Evolutionary conservation across 2,113 vertebrate genomes (phyloP).

Genomic region (Nyctibius bracteatus): DNA sequence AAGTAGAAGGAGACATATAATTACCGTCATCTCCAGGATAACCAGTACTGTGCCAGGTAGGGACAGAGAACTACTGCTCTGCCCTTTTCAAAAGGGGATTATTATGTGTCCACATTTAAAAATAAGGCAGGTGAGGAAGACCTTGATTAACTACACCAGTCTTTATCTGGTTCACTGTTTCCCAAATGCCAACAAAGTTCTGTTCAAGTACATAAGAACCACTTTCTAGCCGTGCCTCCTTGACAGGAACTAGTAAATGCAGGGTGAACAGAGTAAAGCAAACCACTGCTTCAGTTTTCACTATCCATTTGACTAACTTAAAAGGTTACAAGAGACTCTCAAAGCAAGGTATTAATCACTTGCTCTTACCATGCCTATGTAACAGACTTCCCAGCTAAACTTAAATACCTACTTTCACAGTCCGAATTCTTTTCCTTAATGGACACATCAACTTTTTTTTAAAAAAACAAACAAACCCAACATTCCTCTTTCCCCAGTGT

Average conservation of each 20-base stretch:
- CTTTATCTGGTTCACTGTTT: neutral
- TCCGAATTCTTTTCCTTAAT: neutral
- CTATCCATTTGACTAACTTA: neutral
- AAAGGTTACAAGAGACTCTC: neutral
- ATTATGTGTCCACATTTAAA: neutral
- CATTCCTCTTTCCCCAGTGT: neutral
- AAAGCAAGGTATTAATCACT: neutral
- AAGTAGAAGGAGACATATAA: neutral
- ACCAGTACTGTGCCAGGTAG: neutral
- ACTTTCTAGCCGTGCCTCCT: neutral
- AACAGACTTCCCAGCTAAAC: neutral
- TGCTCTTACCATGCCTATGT: neutral
- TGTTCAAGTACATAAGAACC: neutral
- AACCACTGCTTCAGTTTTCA: neutral
- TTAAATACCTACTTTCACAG: neutral
- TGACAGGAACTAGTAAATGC: neutral
- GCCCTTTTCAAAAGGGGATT: neutral
- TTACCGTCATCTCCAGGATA: neutral
- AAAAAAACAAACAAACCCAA: neutral
- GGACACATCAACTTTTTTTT: neutral
- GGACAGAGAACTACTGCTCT: neutral
- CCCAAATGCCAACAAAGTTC: neutral
- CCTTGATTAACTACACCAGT: neutral
- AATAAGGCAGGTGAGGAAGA: neutral
- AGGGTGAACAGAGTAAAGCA: neutral